These are phyloP conservation scores for Neosalanx taihuensis DNA, from an alignment of 2,797 vertebrate species.

Conservation along the genomic window DNA sequence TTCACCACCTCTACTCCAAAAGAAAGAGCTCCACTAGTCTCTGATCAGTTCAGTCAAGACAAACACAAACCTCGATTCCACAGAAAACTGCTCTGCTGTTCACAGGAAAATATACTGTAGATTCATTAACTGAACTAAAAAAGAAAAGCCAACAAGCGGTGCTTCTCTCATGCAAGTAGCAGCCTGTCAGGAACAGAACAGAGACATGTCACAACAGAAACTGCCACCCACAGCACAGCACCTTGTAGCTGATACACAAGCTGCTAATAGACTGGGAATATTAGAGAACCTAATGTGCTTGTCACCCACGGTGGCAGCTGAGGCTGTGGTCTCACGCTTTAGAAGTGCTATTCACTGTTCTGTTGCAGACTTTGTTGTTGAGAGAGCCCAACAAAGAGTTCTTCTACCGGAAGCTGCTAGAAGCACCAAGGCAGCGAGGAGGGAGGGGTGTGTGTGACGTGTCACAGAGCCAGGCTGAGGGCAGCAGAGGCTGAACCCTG, in stretches of 20 bases:
- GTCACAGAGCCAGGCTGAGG: constrained; percentile 58
- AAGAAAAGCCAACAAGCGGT: constrained; percentile 16
- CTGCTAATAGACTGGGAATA: too few species aligned
- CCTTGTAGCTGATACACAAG: background rate
- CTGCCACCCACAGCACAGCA: background rate
- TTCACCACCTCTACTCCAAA: background rate
- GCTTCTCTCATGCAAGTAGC: constrained; percentile 10
- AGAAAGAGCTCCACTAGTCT: too few species aligned
- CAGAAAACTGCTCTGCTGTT: background rate
- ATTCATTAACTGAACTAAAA: constrained; percentile 6
- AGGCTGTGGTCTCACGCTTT: too few species aligned
- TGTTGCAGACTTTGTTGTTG: too few species aligned
- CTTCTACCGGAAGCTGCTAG: constrained; percentile 26
- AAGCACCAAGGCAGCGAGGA: constrained; percentile 30
- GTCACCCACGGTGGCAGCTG: background rate
- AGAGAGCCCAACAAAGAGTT: too few species aligned
- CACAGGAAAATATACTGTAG: too few species aligned
- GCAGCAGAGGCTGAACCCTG: too few species aligned
- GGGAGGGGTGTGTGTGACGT: constrained; percentile 22
- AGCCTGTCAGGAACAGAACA: background rate
- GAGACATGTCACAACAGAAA: background rate
- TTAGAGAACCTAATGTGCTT: background rate
- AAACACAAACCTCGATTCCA: background rate
- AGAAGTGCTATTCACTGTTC: background rate
- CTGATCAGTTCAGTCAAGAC: too few species aligned